Conservation (phyloP, 2,113 vertebrate genomes). For the Propithecus coquereli region DNA sequence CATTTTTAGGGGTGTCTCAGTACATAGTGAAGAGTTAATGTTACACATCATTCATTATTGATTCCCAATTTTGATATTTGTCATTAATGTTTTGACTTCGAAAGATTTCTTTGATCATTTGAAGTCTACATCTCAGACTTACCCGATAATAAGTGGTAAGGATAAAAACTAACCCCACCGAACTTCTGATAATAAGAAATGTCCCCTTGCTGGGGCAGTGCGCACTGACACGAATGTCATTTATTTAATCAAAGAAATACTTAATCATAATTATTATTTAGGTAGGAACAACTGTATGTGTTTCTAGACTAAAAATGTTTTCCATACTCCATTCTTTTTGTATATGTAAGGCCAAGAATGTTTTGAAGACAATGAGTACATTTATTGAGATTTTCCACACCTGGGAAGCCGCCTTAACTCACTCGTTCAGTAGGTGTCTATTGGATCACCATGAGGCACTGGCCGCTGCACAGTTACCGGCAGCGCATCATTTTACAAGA, state of each 20-base stretch:
- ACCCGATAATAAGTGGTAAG: not conserved
- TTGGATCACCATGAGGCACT: not conserved
- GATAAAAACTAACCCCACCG: not conserved
- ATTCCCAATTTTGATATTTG: not conserved
- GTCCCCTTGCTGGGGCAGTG: not conserved
- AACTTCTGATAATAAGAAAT: not conserved
- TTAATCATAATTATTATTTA: not conserved
- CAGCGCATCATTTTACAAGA: rapidly evolving
- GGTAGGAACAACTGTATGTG: rapidly evolving
- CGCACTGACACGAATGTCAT: no score
- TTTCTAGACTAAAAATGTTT: not conserved
- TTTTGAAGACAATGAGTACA: not conserved
- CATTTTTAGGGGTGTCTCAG: not conserved
- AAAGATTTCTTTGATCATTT: not conserved
- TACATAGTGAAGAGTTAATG: not conserved
- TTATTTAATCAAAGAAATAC: not conserved
- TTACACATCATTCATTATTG: not conserved
- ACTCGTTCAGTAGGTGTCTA: not conserved
- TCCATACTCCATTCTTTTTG: no score
- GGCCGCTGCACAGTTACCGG: rapidly evolving
- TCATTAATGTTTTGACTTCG: not conserved
- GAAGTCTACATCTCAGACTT: not conserved
- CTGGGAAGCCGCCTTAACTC: not conserved
- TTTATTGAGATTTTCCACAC: no score
- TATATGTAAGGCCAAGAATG: not conserved